Percentiles rank a stretch among this genome's conserved stretches.
Conservation (phyloP, 2,113 vertebrate species). For the Microcebus ravelobensis region DNA sequence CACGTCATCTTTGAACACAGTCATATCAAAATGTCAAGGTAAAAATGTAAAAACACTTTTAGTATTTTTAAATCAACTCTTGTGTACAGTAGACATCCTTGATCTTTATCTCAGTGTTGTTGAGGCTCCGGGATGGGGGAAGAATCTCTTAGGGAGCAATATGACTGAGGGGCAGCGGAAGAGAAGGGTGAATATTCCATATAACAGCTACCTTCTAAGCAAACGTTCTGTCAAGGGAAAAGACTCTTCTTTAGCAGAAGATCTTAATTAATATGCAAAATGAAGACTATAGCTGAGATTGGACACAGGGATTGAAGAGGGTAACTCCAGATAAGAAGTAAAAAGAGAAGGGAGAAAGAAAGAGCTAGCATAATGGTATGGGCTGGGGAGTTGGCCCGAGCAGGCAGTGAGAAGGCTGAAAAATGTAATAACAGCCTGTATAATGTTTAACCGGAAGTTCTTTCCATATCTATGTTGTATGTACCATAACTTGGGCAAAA, state of each 20-base stretch:
- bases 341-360: neutral
- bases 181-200: neutral
- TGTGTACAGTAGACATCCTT: neutral
- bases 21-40: neutral
- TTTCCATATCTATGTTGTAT: neutral
- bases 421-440: neutral
- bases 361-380: rapidly evolving
- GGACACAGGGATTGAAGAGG: neutral
- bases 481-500: neutral
- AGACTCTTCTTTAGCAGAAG: neutral
- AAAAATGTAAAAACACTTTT: neutral
- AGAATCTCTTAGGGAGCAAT: neutral
- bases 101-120: neutral
- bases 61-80: neutral
- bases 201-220: neutral
- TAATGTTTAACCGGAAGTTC: neutral
- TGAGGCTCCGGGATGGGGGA: neutral
- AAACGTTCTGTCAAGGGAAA: neutral
- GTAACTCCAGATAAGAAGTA: neutral
- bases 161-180: neutral
- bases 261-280: neutral
- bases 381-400: neutral
- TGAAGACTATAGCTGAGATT: neutral
- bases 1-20: neutral
- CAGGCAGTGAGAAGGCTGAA: neutral